Evolutionary conservation across 2,888 invertebrate genomes (phyloP).

Genomic region (Fragum fragum): DNA sequence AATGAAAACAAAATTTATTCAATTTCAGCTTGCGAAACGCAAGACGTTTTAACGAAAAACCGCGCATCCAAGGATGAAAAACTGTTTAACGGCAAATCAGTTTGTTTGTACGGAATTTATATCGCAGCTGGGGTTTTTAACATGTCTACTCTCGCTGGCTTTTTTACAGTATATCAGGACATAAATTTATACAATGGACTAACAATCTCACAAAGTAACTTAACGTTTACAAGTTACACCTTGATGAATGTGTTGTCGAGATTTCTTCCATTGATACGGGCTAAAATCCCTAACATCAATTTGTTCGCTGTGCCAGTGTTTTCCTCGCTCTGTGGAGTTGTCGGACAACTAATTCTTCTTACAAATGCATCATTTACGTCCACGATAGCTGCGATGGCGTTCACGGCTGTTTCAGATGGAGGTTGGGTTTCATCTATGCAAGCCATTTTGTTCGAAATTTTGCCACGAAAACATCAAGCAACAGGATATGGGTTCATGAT

Average conservation of each 20-base stretch:
- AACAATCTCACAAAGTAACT: not conserved
- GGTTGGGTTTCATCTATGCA: constrained; percentile 8
- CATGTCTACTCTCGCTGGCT: not conserved
- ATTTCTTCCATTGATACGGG: not conserved
- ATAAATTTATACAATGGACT: not conserved
- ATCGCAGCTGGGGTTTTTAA: not conserved
- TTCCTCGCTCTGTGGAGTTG: not conserved
- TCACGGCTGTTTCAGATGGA: not conserved
- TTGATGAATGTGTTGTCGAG: not conserved
- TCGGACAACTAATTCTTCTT: not conserved
- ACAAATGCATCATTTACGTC: not conserved
- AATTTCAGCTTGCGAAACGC: too few species aligned
- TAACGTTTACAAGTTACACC: not conserved
- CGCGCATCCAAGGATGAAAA: not conserved
- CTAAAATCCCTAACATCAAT: not conserved
- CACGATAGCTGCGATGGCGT: not conserved
- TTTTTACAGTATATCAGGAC: constrained; percentile 1
- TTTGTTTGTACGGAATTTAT: not conserved
- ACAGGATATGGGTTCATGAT: constrained; percentile 8
- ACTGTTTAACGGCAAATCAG: not conserved
- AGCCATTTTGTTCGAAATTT: constrained; percentile 4
- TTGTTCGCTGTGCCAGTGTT: not conserved
- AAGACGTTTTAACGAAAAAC: too few species aligned
- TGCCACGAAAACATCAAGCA: not conserved
- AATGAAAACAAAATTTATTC: too few species aligned